Conservation (phyloP, 2,888 invertebrate genomes). For the Dilophus febrilis region DNA sequence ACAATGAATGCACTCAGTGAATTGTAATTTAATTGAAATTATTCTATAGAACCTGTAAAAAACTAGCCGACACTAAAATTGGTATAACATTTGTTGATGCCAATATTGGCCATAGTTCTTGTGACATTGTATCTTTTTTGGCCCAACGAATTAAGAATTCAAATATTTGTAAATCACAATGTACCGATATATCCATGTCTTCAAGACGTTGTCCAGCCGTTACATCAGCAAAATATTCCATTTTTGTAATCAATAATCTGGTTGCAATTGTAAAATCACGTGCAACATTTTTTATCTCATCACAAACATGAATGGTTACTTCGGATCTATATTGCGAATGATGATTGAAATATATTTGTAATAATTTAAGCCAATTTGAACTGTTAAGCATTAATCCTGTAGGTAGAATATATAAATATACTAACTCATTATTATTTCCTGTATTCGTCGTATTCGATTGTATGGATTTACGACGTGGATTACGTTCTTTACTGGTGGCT, state of each 20-base stretch:
- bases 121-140: conserved; percentile 48
- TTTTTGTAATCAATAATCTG: conserved; percentile 69
- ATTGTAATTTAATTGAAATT: no score
- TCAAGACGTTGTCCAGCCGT: conserved; percentile 65
- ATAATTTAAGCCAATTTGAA: no score
- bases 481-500: not conserved
- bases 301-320: conserved; percentile 88
- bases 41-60: conserved; percentile 60
- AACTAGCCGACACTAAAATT: conserved; percentile 84
- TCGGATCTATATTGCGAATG: conserved; percentile 40
- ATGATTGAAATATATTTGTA: not conserved
- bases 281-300: conserved; percentile 78
- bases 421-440: not conserved
- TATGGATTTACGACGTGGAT: conserved; percentile 1
- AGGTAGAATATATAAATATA: no score
- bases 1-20: no score
- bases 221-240: conserved; percentile 89
- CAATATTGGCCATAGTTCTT: conserved; percentile 49
- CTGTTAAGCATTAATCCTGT: no score
- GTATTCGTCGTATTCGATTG: not conserved
- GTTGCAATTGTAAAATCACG: conserved; percentile 82
- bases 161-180: conserved; percentile 89
- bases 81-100: conserved; percentile 80
- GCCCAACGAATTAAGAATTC: conserved; percentile 96
- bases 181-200: conserved; percentile 93